Evolutionary conservation across 2,888 invertebrate genomes (phyloP).

Genomic region (Dioctria rufipes): DNA sequence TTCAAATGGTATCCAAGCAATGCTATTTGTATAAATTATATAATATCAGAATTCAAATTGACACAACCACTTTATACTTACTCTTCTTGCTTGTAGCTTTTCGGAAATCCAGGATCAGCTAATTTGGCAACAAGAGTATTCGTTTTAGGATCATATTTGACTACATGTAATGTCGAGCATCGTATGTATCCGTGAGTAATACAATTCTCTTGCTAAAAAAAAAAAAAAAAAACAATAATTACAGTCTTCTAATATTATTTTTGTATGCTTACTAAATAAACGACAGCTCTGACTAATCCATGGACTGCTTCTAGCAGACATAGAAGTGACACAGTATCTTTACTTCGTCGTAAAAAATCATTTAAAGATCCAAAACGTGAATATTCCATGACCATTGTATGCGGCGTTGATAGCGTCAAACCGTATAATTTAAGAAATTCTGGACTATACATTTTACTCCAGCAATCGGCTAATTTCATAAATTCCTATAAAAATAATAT

Average conservation of each 20-base stretch:
- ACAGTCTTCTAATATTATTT: no score
- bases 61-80: conserved; percentile 67
- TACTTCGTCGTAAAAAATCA: conserved; percentile 70
- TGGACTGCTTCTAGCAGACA: conserved; percentile 88
- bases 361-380: conserved; percentile 85
- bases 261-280: conserved; percentile 80
- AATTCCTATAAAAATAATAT: conserved; percentile 76
- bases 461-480: conserved; percentile 82
- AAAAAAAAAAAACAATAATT: no score
- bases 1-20: conserved; percentile 87
- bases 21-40: not conserved
- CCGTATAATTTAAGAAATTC: conserved; percentile 85
- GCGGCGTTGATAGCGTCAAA: conserved; percentile 82
- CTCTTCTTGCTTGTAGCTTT: conserved; percentile 77
- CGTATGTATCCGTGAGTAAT: conserved; percentile 89
- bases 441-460: conserved; percentile 84
- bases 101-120: conserved; percentile 84
- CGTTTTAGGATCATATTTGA: conserved; percentile 77
- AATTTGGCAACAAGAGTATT: conserved; percentile 84
- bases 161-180: conserved; percentile 86
- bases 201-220: conserved; percentile 80
- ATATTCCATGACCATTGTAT: conserved; percentile 87
- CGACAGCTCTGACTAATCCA: conserved; percentile 86
- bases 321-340: conserved; percentile 74
- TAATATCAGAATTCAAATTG: no score